Evolutionary conservation across 2,888 invertebrate species (phyloP).

Genomic region (Acholoe squamosa): DNA sequence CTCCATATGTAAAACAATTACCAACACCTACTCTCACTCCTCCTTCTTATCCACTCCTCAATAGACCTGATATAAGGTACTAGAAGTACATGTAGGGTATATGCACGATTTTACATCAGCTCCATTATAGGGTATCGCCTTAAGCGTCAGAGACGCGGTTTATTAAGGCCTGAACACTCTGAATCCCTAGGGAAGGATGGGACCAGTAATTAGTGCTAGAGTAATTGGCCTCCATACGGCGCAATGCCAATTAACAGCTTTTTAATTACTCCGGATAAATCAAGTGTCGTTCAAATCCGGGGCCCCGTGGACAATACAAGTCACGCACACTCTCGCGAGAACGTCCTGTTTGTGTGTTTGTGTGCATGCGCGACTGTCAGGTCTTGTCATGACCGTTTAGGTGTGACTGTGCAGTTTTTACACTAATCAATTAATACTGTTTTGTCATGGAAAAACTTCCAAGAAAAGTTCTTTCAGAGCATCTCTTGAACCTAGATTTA

Average conservation of each 20-base stretch:
- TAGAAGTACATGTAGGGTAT: no score
- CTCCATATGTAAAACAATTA: no score
- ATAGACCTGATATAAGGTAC: no score
- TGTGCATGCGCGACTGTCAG: neutral
- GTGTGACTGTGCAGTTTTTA: no score
- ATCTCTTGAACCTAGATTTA: no score
- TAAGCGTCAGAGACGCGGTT: neutral
- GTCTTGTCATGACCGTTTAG: no score
- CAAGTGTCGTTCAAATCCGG: constrained; percentile 10
- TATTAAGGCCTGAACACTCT: neutral
- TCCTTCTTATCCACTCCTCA: no score
- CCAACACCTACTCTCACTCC: no score
- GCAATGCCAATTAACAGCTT: constrained; percentile 40
- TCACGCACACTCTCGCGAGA: constrained; percentile 33
- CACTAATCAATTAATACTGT: no score
- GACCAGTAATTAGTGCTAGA: neutral
- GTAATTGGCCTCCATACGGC: constrained; percentile 31
- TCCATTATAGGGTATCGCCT: neutral
- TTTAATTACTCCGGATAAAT: constrained; percentile 10
- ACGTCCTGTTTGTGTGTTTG: neutral
- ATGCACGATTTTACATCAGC: neutral
- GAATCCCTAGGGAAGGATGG: neutral
- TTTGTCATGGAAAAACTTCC: no score
- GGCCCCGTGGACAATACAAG: neutral
- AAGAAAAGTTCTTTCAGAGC: no score